A percentile compares a stretch with the other conserved stretches of the same genome.
Conservation (phyloP, 1,140 invertebrate species). For the Protaetia brevitarsis region DNA sequence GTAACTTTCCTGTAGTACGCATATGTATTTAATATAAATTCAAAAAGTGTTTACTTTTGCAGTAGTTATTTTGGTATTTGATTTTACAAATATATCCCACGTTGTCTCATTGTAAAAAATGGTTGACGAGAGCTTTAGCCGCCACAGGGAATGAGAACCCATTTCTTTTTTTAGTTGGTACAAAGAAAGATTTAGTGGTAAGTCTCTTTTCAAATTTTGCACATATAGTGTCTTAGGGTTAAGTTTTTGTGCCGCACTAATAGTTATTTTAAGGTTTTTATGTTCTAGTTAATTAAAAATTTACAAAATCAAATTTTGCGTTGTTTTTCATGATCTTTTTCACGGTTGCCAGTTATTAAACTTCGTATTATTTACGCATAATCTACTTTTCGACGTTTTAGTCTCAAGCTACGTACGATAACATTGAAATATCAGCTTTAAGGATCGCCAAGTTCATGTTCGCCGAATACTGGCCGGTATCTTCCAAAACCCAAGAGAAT, state of each 20-base stretch:
- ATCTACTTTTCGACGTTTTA: conserved; percentile 46
- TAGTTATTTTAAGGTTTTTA: too few species aligned
- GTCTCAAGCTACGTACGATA: conserved; percentile 59
- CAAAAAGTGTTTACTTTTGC: not conserved
- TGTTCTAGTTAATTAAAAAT: not conserved
- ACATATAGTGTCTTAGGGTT: too few species aligned
- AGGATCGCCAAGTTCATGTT: conserved; percentile 60
- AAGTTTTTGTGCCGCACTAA: too few species aligned
- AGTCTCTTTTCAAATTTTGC: conserved; percentile 31
- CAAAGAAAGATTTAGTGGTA: conserved; percentile 72
- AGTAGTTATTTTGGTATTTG: conserved; percentile 78
- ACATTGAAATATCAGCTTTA: conserved; percentile 61
- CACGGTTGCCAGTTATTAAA: not conserved
- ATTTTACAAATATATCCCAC: conserved; percentile 66
- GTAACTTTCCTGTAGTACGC: too few species aligned
- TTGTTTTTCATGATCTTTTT: not conserved
- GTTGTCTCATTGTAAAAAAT: conserved; percentile 64
- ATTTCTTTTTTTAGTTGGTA: conserved; percentile 74
- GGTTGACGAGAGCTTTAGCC: conserved; percentile 66
- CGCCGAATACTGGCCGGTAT: conserved; percentile 80
- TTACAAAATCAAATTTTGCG: too few species aligned
- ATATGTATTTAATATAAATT: too few species aligned
- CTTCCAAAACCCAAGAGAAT: conserved; percentile 72
- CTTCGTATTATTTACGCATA: not conserved
- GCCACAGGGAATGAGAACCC: conserved; percentile 55